Base-by-base conservation (phyloP, 2,797 vertebrate genomes). In the Microchirus variegatus region DNA sequence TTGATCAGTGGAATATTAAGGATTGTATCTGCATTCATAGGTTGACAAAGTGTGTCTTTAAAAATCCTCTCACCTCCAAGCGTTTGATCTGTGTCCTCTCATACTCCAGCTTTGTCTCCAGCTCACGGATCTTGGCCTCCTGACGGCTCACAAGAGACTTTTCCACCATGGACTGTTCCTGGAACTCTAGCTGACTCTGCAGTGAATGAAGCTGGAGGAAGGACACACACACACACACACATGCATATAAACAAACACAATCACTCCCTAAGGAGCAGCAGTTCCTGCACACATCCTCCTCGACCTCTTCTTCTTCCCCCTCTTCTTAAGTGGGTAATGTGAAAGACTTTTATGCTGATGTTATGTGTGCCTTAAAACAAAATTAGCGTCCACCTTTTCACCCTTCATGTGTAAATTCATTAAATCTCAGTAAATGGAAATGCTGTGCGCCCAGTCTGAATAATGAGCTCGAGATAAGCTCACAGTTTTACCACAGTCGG, bases 121-220 rank as follows among this genome's bases (percentile, higher is more conserved):
- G 92, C 87, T 99, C 97, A 0, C 97, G 95, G 86, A 98, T 98
- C 92, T 96, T 98, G 71, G 97, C 97, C 84, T 99, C 97, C 73
- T 99, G 97, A 31, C 97, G 93, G 89, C 97, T 98, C 83, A 99
- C 97, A 14, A 99, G 89, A 0, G 96, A 98, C 85, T 97, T 98
- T 83, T 98, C 97, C 91, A 99, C 97, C 97, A 98, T 99, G 80
- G 96, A 98, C 70, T 99, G 96, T 69, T 99, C 96, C 53, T 97
- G 92, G 87, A 99, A 99, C 67, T 97, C 96, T 54, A 98, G 90
- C 87, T 98, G 96, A 90, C 94, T 97, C 92, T 99, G 97, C 55
- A 98, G 91, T 4, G 93, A 95, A 92, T 99, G 97, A 48, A 98
- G 87, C 97, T 99, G 86, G 1, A 47, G 67, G 40, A 64, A 15